Base-by-base conservation (phyloP, 2,888 invertebrate genomes). In the Lithophane semibrunnea region DNA sequence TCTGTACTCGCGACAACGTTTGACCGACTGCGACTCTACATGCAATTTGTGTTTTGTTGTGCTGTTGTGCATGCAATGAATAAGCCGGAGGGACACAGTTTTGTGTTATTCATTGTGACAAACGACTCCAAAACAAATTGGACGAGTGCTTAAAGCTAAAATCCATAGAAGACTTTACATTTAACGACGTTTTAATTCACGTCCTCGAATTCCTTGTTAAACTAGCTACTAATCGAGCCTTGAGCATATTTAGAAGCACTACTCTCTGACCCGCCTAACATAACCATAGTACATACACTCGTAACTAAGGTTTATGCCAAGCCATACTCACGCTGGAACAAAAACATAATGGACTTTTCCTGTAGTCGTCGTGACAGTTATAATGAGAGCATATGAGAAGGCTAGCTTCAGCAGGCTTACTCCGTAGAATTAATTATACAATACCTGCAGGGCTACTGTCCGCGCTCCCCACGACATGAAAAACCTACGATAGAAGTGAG, bases 351-450 rank as follows among this genome's bases (percentile, higher is more conserved):
- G 13, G n/a, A 56, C n/a, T 56, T 56, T 76, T 37, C 77, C 16
- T 67, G 56, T 13, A 64, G 61, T n/a, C 49, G 56, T 44, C 56
- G 81, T 42, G 42, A 81, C 54, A 61, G 44, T 47, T 75, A 63
- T 58, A 74, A n/a, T 13, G 47, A 44, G 16, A 42, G 49, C 54
- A n/a, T 61, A 47, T 29, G 7, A 16, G 16, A 44, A 37, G 47
- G n/a, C 56, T 44, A 21, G 21, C 18, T 76, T 42, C 54, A 63
- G 61, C 24, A 49, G 12, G 29, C 56, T 37, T 13, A 54, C 21
- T 47, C 10, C 18, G 16, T 21, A 54, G 8, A 24, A 44, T 13
- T 5, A 52, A 18, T 8, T 10, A 18, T 56, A 47, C 21, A 52
- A 54, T 21, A 54, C 9, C 54, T 54, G 3, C 21, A 21, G 54